Evolutionary conservation across 2,888 invertebrate species (phyloP), one percentile per base, ranked within the genome.

Genomic region (Leucoptera coffeella): DNA sequence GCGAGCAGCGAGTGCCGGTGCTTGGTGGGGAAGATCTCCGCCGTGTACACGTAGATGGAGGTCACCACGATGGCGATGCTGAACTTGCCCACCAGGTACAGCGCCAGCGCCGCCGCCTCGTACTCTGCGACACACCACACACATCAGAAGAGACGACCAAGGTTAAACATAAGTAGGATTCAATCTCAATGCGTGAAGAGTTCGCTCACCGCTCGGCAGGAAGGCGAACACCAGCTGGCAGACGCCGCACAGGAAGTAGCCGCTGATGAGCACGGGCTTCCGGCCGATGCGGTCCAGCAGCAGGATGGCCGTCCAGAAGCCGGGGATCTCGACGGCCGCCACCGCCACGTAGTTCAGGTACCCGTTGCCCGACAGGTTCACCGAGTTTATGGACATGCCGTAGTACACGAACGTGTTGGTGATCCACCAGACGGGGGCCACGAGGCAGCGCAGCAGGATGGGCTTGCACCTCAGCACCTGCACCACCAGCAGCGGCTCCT

Each of bases 21-120:
- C 36, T 72, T 73, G 10, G 82, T 82, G 10, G 82, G 81, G 47
- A 77, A 82, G 42, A 82, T 56, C 50, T 82, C 82, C 5, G 80
- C 74, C 0, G 81, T 80, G 45, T 79, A 76, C 35, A 82, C 73
- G 47, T 82, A 82, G 31, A 78, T 57, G 4, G 78, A 72, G 14
- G 77, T 74, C 56, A 80, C 80, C 25, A 81, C 77, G 33, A 74
- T 64, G 2, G 81, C 78, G 31, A 80, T 79, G 35, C 74, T 73
- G 50, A 74, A 79, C 57, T 82, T 82, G 29, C 80, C 81, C 20
- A 77, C 45, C 35, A 82, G 46, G 44, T 78, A 81, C 23, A 77
- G 40, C 1, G 64, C 39, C 33, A 80, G 36, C 1, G 73, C 67
- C 2, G 73, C 33, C 20, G 12, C 27, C 7, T 24, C 19, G 17